These are phyloP conservation scores for Mimas tiliae DNA, from an alignment of 2,888 invertebrate species.

Conservation along the genomic window DNA sequence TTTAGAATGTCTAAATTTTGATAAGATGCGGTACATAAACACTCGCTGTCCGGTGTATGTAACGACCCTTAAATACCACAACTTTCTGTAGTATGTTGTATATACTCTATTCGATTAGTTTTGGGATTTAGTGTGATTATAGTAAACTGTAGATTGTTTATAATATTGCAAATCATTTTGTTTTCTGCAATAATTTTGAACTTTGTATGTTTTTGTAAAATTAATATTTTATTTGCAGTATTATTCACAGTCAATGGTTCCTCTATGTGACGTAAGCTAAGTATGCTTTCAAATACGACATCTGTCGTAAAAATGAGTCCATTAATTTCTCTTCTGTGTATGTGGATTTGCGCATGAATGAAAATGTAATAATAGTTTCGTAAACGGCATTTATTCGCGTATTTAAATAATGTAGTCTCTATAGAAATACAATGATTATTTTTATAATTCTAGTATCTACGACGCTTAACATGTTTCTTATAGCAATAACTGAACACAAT, in stretches of 20 bases:
- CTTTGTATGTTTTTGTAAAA: too few species aligned
- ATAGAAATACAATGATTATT: conserved; percentile 22
- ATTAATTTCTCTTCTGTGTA: conserved; percentile 3
- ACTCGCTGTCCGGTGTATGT: too few species aligned
- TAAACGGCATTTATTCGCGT: conserved; percentile 25
- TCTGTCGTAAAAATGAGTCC: background rate
- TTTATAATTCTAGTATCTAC: conserved; percentile 22
- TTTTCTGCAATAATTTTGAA: too few species aligned
- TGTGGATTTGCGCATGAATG: conserved; percentile 14
- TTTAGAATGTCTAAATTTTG: too few species aligned
- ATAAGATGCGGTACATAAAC: too few species aligned
- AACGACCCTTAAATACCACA: too few species aligned
- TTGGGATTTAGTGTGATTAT: too few species aligned
- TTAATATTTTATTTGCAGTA: too few species aligned
- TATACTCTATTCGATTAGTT: too few species aligned
- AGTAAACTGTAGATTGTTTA: too few species aligned
- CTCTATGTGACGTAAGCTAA: conserved; percentile 4
- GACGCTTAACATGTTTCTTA: conserved; percentile 20
- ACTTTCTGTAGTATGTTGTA: too few species aligned
- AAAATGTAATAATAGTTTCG: conserved; percentile 20
- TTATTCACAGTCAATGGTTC: background rate
- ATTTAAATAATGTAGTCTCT: conserved; percentile 23
- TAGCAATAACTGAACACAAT: conserved; percentile 21
- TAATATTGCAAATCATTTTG: too few species aligned
- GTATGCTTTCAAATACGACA: background rate